phyloP scores from a whole-genome alignment of 2,113 vertebrate species.

The Aythya baeri region DNA sequence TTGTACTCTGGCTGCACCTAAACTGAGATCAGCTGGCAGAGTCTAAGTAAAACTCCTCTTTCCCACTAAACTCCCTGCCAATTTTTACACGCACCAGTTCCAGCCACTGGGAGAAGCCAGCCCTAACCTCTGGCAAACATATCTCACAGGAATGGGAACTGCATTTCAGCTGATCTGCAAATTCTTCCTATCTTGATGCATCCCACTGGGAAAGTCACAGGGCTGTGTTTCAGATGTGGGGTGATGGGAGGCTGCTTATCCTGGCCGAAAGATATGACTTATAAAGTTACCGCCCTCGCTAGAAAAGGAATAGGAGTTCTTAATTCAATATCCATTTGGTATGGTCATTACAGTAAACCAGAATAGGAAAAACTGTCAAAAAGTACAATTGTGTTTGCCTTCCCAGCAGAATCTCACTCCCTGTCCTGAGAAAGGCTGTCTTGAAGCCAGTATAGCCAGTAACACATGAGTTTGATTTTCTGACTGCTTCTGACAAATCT shows the following conservation, averaged over 20 bases:
- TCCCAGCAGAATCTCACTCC: neutral
- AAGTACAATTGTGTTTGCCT: neutral
- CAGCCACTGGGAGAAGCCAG: neutral
- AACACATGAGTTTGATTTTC: neutral
- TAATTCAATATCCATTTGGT: neutral
- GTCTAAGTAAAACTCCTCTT: neutral
- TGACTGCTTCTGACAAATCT: neutral
- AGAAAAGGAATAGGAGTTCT: neutral
- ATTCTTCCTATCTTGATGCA: constrained; percentile 6
- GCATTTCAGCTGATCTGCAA: constrained; percentile 43
- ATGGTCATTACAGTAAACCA: neutral
- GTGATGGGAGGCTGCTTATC: neutral
- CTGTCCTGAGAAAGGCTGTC: neutral
- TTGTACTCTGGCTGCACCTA: neutral
- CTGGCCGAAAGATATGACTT: neutral
- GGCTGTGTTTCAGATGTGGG: neutral
- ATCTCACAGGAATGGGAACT: neutral
- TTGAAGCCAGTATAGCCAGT: neutral
- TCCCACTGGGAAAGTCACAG: constrained; percentile 35
- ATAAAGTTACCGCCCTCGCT: neutral
- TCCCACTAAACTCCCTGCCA: neutral
- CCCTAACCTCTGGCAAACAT: constrained; percentile 24
- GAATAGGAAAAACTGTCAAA: neutral
- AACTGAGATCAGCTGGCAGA: neutral
- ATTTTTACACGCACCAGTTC: neutral